These are phyloP conservation scores for Nesogale talazaci DNA, from an alignment of 2,113 vertebrate genomes.

Conservation along the genomic window DNA sequence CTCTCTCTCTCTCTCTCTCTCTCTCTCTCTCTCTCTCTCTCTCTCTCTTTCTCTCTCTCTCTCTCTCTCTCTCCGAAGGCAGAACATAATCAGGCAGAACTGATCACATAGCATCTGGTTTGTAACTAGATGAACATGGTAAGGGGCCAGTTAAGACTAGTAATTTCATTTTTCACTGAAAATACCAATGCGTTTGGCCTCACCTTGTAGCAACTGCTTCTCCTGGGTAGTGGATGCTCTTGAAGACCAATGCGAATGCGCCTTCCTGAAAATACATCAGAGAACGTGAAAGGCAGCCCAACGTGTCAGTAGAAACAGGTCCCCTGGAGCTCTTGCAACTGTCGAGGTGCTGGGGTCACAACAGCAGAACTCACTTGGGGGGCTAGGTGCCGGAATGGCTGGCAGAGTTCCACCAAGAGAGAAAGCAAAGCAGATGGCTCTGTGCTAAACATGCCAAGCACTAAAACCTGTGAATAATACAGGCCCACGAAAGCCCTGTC, in stretches of 20 bases:
- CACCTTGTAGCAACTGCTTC: slow-evolving; percentile 96
- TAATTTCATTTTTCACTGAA: neutral
- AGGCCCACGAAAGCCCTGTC: neutral
- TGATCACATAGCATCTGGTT: no score
- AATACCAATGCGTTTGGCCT: slow-evolving; percentile 70
- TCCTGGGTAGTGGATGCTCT: slow-evolving; percentile 95
- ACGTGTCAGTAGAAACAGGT: no score
- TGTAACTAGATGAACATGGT: no score
- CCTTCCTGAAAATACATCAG: slow-evolving; percentile 90
- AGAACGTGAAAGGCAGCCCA: neutral
- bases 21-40: no score
- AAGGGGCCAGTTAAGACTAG: no score
- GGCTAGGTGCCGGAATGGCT: neutral
- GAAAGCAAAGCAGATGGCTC: rapidly evolving
- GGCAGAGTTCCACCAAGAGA: neutral
- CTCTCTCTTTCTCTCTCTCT: no score
- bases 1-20: no score
- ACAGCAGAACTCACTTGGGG: neutral
- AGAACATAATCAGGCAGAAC: neutral
- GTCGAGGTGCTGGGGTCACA: neutral
- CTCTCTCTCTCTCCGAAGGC: neutral
- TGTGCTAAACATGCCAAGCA: neutral
- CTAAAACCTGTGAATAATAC: neutral
- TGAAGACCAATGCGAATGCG: slow-evolving; percentile 96
- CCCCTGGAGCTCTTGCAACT: neutral